phyloP scores from a whole-genome alignment of 2,888 invertebrate genomes.

The Parnassius smintheus region DNA sequence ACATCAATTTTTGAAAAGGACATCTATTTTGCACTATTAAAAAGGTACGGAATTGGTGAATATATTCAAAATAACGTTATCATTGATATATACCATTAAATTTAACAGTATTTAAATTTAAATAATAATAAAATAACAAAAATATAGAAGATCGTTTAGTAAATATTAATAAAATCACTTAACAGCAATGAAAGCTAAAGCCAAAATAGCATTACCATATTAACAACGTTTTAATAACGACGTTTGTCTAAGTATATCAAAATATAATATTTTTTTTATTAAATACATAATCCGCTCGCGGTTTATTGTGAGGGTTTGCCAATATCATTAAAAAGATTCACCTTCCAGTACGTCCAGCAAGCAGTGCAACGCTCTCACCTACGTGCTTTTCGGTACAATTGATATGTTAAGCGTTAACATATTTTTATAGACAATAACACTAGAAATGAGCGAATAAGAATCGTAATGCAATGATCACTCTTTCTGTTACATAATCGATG shows the following conservation, averaged over 20 bases:
- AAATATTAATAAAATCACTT: slow-evolving; percentile 34
- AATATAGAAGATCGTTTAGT: slow-evolving; percentile 27
- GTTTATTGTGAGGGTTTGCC: slow-evolving; percentile 78
- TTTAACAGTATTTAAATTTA: slow-evolving; percentile 21
- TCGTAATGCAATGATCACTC: neutral
- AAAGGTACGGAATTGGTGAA: slow-evolving; percentile 10
- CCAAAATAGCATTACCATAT: slow-evolving; percentile 39
- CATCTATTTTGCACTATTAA: slow-evolving; percentile 5
- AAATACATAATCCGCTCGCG: slow-evolving; percentile 39
- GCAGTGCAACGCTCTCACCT: slow-evolving; percentile 65
- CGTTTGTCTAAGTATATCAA: slow-evolving; percentile 43
- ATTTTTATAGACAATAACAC: slow-evolving; percentile 16
- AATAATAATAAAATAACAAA: slow-evolving; percentile 27
- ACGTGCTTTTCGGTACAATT: slow-evolving; percentile 50
- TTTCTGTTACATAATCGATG: no score
- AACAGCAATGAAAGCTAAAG: slow-evolving; percentile 26
- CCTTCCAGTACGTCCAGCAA: slow-evolving; percentile 50
- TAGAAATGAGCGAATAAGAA: slow-evolving; percentile 21
- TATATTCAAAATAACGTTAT: slow-evolving; percentile 4
- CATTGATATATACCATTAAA: slow-evolving; percentile 3
- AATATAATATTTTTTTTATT: slow-evolving; percentile 43
- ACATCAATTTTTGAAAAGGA: slow-evolving; percentile 16
- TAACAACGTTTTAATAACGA: slow-evolving; percentile 36
- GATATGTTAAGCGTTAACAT: slow-evolving; percentile 64
- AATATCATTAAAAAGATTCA: slow-evolving; percentile 68